These are phyloP conservation scores for Achlya flavicornis DNA, from an alignment of 2,888 invertebrate genomes.

Conservation along the genomic window DNA sequence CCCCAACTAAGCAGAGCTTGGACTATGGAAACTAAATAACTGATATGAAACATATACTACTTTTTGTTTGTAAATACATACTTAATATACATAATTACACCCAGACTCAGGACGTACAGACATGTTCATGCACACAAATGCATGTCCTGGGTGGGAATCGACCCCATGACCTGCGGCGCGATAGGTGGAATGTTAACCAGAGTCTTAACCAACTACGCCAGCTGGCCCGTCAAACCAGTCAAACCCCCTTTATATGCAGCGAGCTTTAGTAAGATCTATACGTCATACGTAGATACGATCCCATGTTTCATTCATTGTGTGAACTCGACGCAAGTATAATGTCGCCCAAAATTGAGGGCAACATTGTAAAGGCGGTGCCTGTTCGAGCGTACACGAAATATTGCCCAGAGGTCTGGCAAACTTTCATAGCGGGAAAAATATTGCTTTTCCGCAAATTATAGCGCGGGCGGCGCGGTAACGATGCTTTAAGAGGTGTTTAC, in stretches of 20 bases:
- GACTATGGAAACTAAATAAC: too few relatives aligned
- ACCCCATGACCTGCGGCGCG: too few relatives aligned
- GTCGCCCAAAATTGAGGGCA: background rate
- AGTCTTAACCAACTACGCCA: too few relatives aligned
- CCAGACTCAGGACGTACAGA: too few relatives aligned
- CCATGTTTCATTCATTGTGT: slow-evolving; percentile 5
- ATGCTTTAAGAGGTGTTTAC: slow-evolving; percentile 6
- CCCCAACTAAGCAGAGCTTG: too few relatives aligned
- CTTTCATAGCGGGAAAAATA: slow-evolving; percentile 11
- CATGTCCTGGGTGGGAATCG: too few relatives aligned
- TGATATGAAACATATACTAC: too few relatives aligned
- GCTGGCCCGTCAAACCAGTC: too few relatives aligned
- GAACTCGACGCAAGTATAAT: slow-evolving; percentile 4
- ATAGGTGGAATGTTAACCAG: too few relatives aligned
- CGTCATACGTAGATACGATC: slow-evolving; percentile 3
- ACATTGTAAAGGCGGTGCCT: slow-evolving; percentile 3
- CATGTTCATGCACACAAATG: too few relatives aligned
- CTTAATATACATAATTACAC: too few relatives aligned
- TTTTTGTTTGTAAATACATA: too few relatives aligned
- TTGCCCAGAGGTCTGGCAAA: slow-evolving; percentile 9
- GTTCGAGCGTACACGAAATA: slow-evolving; percentile 7
- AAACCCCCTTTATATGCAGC: background rate
- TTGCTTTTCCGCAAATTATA: slow-evolving; percentile 1
- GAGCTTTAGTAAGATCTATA: background rate
- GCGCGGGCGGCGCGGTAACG: background rate